A percentile compares a stretch with the other conserved stretches of the same genome.
These are phyloP conservation scores for Eupsittula cactorum DNA, from an alignment of 2,113 vertebrate genomes.

Conservation along the genomic window DNA sequence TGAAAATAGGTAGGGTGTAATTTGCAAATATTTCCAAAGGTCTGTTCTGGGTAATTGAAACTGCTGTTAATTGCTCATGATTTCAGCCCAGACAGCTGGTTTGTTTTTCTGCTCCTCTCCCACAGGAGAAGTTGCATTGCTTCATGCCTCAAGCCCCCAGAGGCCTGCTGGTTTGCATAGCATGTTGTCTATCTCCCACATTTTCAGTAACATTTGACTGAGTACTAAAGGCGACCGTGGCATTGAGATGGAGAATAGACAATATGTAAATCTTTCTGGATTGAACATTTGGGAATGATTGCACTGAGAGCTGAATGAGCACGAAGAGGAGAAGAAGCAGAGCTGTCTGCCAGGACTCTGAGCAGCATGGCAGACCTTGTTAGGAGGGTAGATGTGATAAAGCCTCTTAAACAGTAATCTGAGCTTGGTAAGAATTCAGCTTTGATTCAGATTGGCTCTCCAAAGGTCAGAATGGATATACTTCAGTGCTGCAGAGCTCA, in stretches of 20 bases:
- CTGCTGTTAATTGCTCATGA: slow-evolving; percentile 42
- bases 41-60: slow-evolving; percentile 35
- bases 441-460: background rate
- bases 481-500: background rate
- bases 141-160: background rate
- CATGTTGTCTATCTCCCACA: background rate
- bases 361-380: background rate
- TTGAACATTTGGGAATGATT: background rate
- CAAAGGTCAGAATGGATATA: background rate
- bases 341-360: background rate
- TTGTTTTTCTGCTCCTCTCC: slow-evolving; percentile 1
- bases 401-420: background rate
- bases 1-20: slow-evolving; percentile 19
- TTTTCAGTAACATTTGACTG: slow-evolving; percentile 5
- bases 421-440: background rate
- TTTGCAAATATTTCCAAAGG: slow-evolving; percentile 38
- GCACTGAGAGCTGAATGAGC: background rate
- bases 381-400: background rate
- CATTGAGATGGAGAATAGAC: background rate
- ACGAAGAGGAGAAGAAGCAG: background rate
- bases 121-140: slow-evolving; percentile 26
- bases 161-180: slow-evolving; percentile 1
- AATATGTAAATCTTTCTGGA: background rate
- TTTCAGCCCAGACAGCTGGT: slow-evolving; percentile 52
- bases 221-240: background rate